Evolutionary conservation across 2,888 invertebrate genomes (phyloP), one percentile per base, ranked within the genome.

Genomic region (Xylota sylvarum): DNA sequence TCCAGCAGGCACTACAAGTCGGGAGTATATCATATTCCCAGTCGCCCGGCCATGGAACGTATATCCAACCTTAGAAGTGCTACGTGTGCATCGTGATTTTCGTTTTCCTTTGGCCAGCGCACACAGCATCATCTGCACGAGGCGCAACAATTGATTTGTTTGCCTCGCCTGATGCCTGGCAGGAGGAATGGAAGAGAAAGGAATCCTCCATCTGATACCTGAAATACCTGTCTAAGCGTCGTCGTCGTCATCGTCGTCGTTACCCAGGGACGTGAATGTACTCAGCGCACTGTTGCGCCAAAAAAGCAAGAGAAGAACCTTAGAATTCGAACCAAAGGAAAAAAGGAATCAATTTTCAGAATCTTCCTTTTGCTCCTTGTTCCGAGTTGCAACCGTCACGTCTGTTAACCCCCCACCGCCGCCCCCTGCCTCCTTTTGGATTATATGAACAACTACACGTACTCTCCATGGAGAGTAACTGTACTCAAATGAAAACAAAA

Each of bases 141-240:
- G 19, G 64, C 52, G 77, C 55, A 76, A 73, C 81, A 76, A 81
- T 81, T 81, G 81, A 81, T 81, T 82, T 62, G 82, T 82, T 82
- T 48, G 27, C 55, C 69, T 40, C 60, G 27, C 30, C 10, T 46
- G 19, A 6, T 58, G 35, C 9, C 35, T 37, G 10, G 37, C 27
- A 60, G n/a, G 46, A 32, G 48, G 50, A 50, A 50, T 52, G 23
- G 17, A 9, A 27, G 60, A 81, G 67, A 37, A 23, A 70, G 50
- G 48, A 50, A 69, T 64, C 62, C 67, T 48, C 58, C 32, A 40
- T 32, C 46, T 23, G 62, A 80, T 85, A 85, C 84, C 84, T 76
- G 84, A 85, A 85, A 85, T 85, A 85, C 84, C 84, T 76, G 84
- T 85, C 74, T 27, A 30, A 79, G 74, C 80, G 69, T 74, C 80